phyloP scores from a whole-genome alignment of 2,113 vertebrate genomes.

The Garra rufa region DNA sequence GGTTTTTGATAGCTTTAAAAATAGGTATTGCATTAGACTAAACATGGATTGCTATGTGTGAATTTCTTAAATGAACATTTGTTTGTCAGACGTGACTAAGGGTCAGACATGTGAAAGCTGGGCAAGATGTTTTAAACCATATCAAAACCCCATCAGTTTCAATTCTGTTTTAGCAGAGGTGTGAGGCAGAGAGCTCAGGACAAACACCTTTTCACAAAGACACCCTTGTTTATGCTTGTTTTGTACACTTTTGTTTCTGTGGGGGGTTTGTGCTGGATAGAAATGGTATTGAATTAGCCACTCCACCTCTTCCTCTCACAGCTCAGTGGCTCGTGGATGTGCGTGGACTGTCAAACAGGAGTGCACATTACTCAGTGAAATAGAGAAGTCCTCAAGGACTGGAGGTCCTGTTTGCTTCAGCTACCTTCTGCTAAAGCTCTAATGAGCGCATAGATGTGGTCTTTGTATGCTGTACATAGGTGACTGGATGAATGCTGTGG shows the following conservation, averaged over 20 bases:
- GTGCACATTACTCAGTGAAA: slow-evolving; percentile 48
- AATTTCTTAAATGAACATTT: background rate
- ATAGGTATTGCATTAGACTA: background rate
- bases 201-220: slow-evolving; percentile 59
- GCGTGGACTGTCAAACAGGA: slow-evolving; percentile 64
- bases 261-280: slow-evolving; percentile 41
- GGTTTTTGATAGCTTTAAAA: background rate
- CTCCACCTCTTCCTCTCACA: slow-evolving; percentile 56
- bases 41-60: background rate
- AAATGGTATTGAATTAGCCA: slow-evolving; percentile 41
- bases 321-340: slow-evolving; percentile 57
- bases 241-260: slow-evolving; percentile 55
- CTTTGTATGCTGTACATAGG: background rate
- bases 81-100: background rate
- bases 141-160: slow-evolving; percentile 4
- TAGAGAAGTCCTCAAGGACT: background rate
- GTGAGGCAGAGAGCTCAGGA: background rate
- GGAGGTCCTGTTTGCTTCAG: slow-evolving; percentile 2
- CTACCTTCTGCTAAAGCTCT: background rate
- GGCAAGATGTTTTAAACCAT: background rate
- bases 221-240: slow-evolving; percentile 61
- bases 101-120: background rate
- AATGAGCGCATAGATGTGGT: background rate
- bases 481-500: background rate
- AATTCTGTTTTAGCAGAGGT: background rate